A percentile compares a stretch with the other conserved stretches of the same genome.
Evolutionary conservation across 1,140 invertebrate genomes (phyloP).

Genomic region (Physella acuta): DNA sequence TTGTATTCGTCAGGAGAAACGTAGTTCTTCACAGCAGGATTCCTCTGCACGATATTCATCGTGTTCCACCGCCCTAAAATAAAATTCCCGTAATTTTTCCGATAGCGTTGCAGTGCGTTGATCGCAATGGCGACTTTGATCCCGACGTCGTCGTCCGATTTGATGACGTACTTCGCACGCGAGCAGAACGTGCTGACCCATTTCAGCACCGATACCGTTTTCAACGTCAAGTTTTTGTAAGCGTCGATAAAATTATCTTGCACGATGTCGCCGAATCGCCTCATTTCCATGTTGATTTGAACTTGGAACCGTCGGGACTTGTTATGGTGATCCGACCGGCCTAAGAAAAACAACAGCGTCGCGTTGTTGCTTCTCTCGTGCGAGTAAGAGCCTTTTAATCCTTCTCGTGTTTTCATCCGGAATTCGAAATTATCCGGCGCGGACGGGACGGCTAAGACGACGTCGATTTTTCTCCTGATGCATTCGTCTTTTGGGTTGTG

Average conservation of each 20-base stretch:
- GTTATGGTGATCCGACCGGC: slow-evolving; percentile 15
- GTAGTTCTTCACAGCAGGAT: background rate
- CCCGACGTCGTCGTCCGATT: slow-evolving; percentile 60
- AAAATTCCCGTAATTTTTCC: slow-evolving; percentile 18
- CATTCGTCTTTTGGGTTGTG: slow-evolving; percentile 4
- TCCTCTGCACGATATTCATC: background rate
- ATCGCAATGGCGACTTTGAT: slow-evolving; percentile 33
- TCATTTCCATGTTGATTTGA: slow-evolving; percentile 66
- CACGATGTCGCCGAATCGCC: slow-evolving; percentile 70
- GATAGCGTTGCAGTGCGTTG: slow-evolving; percentile 1
- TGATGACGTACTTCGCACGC: slow-evolving; percentile 63
- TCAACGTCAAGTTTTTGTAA: slow-evolving; percentile 84
- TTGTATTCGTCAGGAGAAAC: background rate
- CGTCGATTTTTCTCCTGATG: background rate
- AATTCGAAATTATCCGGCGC: background rate
- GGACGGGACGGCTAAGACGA: slow-evolving; percentile 6
- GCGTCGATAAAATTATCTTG: slow-evolving; percentile 78
- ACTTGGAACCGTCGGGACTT: slow-evolving; percentile 47
- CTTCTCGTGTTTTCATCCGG: background rate
- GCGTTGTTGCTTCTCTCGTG: slow-evolving; percentile 13
- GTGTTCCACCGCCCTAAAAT: slow-evolving; percentile 30
- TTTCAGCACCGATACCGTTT: slow-evolving; percentile 79
- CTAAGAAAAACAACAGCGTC: slow-evolving; percentile 38
- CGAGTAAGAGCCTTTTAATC: slow-evolving; percentile 36
- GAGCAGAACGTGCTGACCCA: slow-evolving; percentile 72